Base-by-base conservation (phyloP, 2,888 invertebrate species). In the Amiota communis region DNA sequence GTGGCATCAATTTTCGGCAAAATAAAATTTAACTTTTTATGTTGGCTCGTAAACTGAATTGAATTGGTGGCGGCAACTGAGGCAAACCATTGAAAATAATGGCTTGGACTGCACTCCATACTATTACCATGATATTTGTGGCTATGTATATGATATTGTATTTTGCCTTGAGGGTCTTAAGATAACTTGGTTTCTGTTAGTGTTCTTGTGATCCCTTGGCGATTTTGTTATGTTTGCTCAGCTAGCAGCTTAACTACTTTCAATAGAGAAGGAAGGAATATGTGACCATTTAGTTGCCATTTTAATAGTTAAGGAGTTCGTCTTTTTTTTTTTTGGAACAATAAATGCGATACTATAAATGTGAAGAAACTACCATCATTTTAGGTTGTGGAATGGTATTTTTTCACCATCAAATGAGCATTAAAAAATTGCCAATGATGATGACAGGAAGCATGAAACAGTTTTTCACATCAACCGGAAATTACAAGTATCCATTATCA, bases 11-110 rank as follows among this genome's bases (percentile, higher is more conserved):
- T 76, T 77, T 81, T 79, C 74, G 76, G 74, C 76, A 70, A 79
- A 86, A 86, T 87, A 88, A 88, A 87, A 86, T 79, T 82, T 79
- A 81, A 82, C 81, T 86, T 87, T 88, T 88, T 86, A 87, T 86
- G 86, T 74, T 75, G 77, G 86, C 86, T 81, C 88, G 85, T 88
- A 87, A 88, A 88, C 79, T 83, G 86, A 84, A 86, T 86, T 86
- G 81, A 85, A 87, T 86, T 85, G 82, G 48, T 68, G 51, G 67
- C 23, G 17, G 12, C 51, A 23, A 23, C 48, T 15, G 13, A 10
- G 1, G 17, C 49, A 17, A 17, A 36, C 36, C 36, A 6, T 36
- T 6, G 36, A 36, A 36, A 36, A 36, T 36, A 36, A 36, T 36
- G 36, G 36, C 6, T 36, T 36, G 8, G 36, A 36, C 3, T 6